Percentiles rank a stretch among this genome's conserved stretches.
Evolutionary conservation across 2,113 vertebrate species (phyloP).

Genomic region (Pedetes capensis): DNA sequence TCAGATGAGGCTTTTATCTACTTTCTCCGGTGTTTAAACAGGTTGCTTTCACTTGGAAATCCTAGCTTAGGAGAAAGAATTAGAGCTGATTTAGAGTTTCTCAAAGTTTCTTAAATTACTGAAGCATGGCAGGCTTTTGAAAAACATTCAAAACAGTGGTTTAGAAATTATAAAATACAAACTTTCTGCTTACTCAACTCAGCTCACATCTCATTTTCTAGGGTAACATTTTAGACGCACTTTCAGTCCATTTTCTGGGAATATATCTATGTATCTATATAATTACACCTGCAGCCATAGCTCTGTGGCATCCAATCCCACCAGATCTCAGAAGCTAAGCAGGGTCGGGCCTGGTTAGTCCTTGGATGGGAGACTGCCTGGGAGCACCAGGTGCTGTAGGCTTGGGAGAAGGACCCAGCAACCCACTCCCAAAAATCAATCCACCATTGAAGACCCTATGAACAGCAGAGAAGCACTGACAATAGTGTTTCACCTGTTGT

Average conservation of each 20-base stretch:
- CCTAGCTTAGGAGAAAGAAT: background rate
- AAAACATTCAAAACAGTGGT: slow-evolving; percentile 25
- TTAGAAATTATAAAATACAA: slow-evolving; percentile 49
- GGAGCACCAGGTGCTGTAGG: too few relatives aligned
- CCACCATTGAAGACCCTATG: too few relatives aligned
- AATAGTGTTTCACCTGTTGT: too few relatives aligned
- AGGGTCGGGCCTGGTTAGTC: too few relatives aligned
- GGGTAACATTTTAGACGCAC: background rate
- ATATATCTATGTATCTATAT: background rate
- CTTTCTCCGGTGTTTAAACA: slow-evolving; percentile 38
- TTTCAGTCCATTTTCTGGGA: background rate
- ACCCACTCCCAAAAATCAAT: too few relatives aligned
- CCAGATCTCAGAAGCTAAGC: too few relatives aligned
- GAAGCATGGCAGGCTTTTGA: background rate
- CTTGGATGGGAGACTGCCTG: too few relatives aligned
- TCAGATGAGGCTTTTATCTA: slow-evolving; percentile 35
- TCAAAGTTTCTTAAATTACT: slow-evolving; percentile 15
- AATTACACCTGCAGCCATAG: background rate
- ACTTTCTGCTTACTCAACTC: background rate
- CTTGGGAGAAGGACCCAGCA: too few relatives aligned
- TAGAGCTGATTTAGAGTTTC: slow-evolving; percentile 36
- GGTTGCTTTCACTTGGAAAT: slow-evolving; percentile 50
- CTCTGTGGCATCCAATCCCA: background rate
- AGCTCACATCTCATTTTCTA: background rate
- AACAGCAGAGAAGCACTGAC: too few relatives aligned